phyloP scores from a whole-genome alignment of 2,113 vertebrate genomes.

The Sorex fumeus region DNA sequence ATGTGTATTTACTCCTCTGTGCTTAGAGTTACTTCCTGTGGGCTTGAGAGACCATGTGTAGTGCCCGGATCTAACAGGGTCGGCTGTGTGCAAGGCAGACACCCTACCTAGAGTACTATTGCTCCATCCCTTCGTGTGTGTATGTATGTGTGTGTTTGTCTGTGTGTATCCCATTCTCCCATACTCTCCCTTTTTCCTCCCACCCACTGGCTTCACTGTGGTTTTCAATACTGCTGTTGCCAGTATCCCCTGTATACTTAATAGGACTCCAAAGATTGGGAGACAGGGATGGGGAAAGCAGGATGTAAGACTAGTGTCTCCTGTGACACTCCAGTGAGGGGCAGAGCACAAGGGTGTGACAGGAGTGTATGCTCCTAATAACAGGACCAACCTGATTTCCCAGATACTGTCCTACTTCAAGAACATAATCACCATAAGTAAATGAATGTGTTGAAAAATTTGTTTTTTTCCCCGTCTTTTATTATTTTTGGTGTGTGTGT shows the following conservation, averaged over 20 bases:
- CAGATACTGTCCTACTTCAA: conserved; percentile 15
- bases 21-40: too few species aligned
- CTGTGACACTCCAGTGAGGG: conserved; percentile 26
- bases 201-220: too few species aligned
- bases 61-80: too few species aligned
- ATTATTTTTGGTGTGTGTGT: not conserved
- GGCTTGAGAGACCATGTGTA: too few species aligned
- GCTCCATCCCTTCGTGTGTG: too few species aligned
- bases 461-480: conserved; percentile 16
- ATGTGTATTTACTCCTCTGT: too few species aligned
- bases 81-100: too few species aligned
- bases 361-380: conserved; percentile 22
- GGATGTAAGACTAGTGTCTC: conserved; percentile 45
- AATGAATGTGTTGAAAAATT: conserved; percentile 64
- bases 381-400: conserved; percentile 66
- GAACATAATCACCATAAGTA: conserved; percentile 52
- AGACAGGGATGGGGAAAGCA: not conserved
- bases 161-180: too few species aligned
- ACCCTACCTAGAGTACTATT: too few species aligned
- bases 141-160: too few species aligned
- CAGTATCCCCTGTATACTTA: not conserved
- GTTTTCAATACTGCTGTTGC: too few species aligned
- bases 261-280: conserved; percentile 1
- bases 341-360: conserved; percentile 42
- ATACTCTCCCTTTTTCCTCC: too few species aligned